Conservation (phyloP, 2,888 invertebrate genomes). For the Lasioglossum figueresi region DNA sequence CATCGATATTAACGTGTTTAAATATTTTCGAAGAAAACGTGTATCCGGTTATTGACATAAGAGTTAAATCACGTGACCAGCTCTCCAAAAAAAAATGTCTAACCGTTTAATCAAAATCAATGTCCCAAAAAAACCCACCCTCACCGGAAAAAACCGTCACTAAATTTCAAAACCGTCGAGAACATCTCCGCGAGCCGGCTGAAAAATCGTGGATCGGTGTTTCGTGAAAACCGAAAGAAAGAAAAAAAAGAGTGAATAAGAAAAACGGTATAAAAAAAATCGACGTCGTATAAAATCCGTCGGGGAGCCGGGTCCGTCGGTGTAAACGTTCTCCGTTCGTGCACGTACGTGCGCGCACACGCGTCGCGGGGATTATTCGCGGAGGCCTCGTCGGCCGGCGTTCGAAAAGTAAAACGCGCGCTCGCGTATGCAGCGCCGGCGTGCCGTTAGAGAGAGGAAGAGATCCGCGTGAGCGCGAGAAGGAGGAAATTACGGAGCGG, state of each 20-base stretch:
- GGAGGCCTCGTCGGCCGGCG: conserved; percentile 53
- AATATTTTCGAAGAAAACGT: too few relatives aligned
- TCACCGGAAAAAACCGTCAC: background rate
- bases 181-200: too few relatives aligned
- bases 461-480: background rate
- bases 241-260: background rate
- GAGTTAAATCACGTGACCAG: too few relatives aligned
- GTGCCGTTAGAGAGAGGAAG: background rate
- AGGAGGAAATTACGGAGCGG: conserved; percentile 48
- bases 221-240: background rate
- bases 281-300: background rate
- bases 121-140: background rate
- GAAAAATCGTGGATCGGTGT: background rate
- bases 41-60: too few relatives aligned
- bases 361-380: conserved; percentile 63
- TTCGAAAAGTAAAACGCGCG: conserved; percentile 73
- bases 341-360: conserved; percentile 40
- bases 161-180: background rate
- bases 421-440: conserved; percentile 55
- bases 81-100: background rate
- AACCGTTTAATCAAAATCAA: too few relatives aligned
- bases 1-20: too few relatives aligned
- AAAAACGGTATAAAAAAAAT: background rate
- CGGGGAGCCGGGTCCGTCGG: background rate
- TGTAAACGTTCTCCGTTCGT: background rate